These are phyloP conservation scores for Ornithoptera priamus DNA, from an alignment of 2,888 invertebrate genomes.

Conservation along the genomic window DNA sequence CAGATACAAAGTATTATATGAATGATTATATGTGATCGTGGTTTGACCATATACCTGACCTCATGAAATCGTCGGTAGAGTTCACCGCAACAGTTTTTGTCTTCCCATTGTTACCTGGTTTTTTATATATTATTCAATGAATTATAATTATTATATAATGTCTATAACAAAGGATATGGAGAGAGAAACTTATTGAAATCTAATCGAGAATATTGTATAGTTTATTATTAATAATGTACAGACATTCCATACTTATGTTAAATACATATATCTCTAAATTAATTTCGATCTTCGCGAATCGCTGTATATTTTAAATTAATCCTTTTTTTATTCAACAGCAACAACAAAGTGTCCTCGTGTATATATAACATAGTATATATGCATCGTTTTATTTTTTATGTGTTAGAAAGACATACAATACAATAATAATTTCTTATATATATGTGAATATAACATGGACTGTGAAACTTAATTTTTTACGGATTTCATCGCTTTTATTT, in stretches of 20 bases:
- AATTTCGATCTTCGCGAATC: not conserved
- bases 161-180: not conserved
- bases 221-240: slow-evolving; percentile 27
- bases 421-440: too few species aligned
- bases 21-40: not conserved
- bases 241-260: slow-evolving; percentile 29
- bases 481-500: too few species aligned
- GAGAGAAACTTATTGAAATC: not conserved
- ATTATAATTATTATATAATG: slow-evolving; percentile 12
- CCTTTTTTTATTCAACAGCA: not conserved
- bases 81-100: slow-evolving; percentile 19
- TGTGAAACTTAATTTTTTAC: too few species aligned
- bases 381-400: too few species aligned
- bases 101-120: slow-evolving; percentile 25
- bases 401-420: too few species aligned
- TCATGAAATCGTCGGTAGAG: not conserved
- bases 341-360: too few species aligned
- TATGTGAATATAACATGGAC: too few species aligned
- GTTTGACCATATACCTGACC: not conserved
- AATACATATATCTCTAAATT: slow-evolving; percentile 20
- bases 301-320: not conserved
- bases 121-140: slow-evolving; percentile 4
- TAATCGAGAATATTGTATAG: slow-evolving; percentile 6
- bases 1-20: not conserved
- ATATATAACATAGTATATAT: too few species aligned